Evolutionary conservation across 1,140 invertebrate species (phyloP).

Genomic region (Leucophenga varia): DNA sequence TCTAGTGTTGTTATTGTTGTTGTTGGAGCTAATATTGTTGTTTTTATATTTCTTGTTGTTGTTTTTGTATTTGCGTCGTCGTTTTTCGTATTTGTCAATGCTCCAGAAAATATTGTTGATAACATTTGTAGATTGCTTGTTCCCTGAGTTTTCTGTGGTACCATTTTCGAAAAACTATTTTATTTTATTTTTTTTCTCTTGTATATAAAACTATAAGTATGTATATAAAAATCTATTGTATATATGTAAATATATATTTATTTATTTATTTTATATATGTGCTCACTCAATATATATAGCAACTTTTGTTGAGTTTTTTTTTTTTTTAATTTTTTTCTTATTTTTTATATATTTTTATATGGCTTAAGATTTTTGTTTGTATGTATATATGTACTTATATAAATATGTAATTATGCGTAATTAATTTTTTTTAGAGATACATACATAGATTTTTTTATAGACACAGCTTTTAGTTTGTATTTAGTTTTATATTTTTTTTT

Average conservation of each 20-base stretch:
- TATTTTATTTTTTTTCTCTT: background rate
- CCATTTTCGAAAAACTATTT: background rate
- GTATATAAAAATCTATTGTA: background rate
- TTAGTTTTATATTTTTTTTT: slow-evolving; percentile 1
- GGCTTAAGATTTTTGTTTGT: background rate
- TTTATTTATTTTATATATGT: slow-evolving; percentile 31
- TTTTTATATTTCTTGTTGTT: background rate
- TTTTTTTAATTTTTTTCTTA: background rate
- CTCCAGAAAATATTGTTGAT: slow-evolving; percentile 26
- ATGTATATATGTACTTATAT: slow-evolving; percentile 11
- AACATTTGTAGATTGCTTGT: background rate
- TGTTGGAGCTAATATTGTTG: background rate
- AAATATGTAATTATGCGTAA: too few species aligned
- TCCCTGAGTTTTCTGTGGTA: background rate
- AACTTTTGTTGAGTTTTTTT: slow-evolving; percentile 1
- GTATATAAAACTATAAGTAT: background rate
- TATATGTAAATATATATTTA: slow-evolving; percentile 8
- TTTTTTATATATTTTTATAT: background rate
- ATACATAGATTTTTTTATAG: background rate
- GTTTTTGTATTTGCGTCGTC: background rate
- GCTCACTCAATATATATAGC: slow-evolving; percentile 16
- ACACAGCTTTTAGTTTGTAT: background rate
- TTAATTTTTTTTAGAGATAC: too few species aligned
- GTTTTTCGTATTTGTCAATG: slow-evolving; percentile 16
- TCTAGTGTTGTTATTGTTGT: too few species aligned